These are phyloP conservation scores for Stenodema calcarata DNA, from an alignment of 2,888 invertebrate species.

Conservation along the genomic window DNA sequence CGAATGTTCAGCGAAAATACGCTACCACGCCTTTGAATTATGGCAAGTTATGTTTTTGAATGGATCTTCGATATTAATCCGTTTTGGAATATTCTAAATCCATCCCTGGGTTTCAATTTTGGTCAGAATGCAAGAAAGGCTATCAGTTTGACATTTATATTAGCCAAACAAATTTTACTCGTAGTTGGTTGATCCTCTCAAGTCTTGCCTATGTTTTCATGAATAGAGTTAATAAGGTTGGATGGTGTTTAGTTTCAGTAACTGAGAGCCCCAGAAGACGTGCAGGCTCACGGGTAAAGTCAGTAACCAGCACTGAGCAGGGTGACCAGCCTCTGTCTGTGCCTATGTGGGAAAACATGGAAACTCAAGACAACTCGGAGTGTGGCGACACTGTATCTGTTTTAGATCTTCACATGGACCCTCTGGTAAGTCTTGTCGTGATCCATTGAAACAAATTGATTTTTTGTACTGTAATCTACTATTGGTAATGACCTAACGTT, in stretches of 20 bases:
- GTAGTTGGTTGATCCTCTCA: no score
- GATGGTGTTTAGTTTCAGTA: constrained; percentile 59
- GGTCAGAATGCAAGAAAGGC: no score
- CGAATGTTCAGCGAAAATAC: no score
- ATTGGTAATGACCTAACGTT: no score
- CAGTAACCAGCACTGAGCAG: constrained; percentile 32
- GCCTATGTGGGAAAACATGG: constrained; percentile 64
- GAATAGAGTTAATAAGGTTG: neutral
- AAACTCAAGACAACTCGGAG: constrained; percentile 64
- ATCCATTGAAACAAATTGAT: neutral
- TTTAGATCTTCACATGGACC: constrained; percentile 60
- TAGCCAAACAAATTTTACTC: no score
- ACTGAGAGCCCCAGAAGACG: constrained; percentile 64
- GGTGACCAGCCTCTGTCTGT: constrained; percentile 62
- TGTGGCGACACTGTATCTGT: constrained; percentile 70
- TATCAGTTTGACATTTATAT: no score
- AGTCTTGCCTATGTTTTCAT: neutral
- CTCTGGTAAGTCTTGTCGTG: constrained; percentile 23
- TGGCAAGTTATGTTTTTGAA: no score
- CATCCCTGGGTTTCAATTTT: no score
- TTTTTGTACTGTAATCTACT: neutral
- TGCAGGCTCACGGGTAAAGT: constrained; percentile 25
- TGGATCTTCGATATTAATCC: no score
- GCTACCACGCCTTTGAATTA: no score
- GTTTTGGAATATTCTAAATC: no score